A percentile compares a stretch with the other conserved stretches of the same genome.
Evolutionary conservation across 2,888 invertebrate genomes (phyloP).

Genomic region (Mycogona germanica): DNA sequence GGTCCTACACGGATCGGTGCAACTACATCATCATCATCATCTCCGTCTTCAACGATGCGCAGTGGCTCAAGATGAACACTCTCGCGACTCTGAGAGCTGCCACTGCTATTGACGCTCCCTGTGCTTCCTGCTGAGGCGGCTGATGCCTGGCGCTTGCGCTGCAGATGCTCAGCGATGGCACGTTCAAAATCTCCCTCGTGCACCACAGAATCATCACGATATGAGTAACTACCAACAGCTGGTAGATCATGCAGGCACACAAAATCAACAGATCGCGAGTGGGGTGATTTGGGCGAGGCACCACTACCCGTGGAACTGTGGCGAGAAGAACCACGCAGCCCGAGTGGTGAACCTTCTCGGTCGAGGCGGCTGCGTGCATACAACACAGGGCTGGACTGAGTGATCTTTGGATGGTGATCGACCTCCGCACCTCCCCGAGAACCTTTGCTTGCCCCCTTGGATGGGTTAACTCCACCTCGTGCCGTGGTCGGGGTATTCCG

Average conservation of each 20-base stretch:
- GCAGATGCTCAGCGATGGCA: slow-evolving; percentile 24
- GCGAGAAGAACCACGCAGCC: not conserved
- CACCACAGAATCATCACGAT: slow-evolving; percentile 31
- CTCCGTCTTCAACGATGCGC: slow-evolving; percentile 14
- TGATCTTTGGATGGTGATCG: slow-evolving; percentile 14
- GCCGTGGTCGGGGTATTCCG: not conserved
- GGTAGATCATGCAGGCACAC: slow-evolving; percentile 23
- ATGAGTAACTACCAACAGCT: slow-evolving; percentile 31
- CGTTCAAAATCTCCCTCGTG: slow-evolving; percentile 26
- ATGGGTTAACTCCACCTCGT: not conserved
- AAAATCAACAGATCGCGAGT: slow-evolving; percentile 16
- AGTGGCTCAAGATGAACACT: slow-evolving; percentile 9
- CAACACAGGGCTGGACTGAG: slow-evolving; percentile 20
- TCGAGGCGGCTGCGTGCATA: slow-evolving; percentile 19
- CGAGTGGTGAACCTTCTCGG: not conserved
- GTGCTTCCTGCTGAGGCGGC: not conserved
- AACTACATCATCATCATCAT: not conserved
- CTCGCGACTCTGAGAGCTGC: not conserved
- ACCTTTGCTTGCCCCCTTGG: not conserved
- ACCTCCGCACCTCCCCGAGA: slow-evolving; percentile 7
- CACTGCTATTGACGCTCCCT: not conserved
- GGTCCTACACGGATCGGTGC: not conserved
- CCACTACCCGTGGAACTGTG: not conserved
- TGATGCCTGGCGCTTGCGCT: not conserved
- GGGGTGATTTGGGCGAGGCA: slow-evolving; percentile 6